Conservation (phyloP, 53 echinoderm and acorn worm genomes). For the Temnopleurus reevesii region DNA sequence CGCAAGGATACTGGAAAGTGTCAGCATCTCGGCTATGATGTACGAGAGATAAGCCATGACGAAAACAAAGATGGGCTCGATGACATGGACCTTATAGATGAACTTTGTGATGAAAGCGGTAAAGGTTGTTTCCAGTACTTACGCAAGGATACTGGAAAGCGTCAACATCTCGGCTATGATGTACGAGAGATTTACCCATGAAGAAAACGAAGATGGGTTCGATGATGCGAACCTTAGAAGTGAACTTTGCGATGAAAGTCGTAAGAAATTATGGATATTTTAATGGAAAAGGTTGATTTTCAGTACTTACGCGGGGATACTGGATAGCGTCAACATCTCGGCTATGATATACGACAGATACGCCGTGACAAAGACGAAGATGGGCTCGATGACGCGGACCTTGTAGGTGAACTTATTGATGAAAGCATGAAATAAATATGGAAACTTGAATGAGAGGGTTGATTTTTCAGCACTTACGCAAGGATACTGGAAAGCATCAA, state of each 20-base stretch:
- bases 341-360: constrained; percentile 84
- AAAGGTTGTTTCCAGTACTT: constrained; percentile 65
- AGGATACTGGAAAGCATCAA: constrained; percentile 77
- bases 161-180: constrained; percentile 90
- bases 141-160: constrained; percentile 90
- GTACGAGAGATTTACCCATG: constrained; percentile 90
- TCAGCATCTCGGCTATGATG: constrained; percentile 91
- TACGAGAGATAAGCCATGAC: constrained; percentile 89
- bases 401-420: no score
- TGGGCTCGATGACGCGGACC: no score
- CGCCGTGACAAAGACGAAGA: constrained; percentile 81
- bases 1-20: constrained; percentile 88
- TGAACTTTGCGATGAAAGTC: constrained; percentile 74
- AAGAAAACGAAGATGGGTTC: constrained; percentile 94
- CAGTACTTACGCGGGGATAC: constrained; percentile 80
- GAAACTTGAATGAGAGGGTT: no score
- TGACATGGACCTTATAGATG: constrained; percentile 80
- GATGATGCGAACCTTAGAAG: constrained; percentile 86
- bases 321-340: constrained; percentile 76
- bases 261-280: no score
- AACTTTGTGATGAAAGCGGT: constrained; percentile 74
- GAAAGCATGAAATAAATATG: no score
- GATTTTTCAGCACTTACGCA: constrained; percentile 78
- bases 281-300: no score
- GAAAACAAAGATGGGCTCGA: constrained; percentile 91